Conservation (phyloP, 2,113 vertebrate species). For the Labeo rohita region DNA sequence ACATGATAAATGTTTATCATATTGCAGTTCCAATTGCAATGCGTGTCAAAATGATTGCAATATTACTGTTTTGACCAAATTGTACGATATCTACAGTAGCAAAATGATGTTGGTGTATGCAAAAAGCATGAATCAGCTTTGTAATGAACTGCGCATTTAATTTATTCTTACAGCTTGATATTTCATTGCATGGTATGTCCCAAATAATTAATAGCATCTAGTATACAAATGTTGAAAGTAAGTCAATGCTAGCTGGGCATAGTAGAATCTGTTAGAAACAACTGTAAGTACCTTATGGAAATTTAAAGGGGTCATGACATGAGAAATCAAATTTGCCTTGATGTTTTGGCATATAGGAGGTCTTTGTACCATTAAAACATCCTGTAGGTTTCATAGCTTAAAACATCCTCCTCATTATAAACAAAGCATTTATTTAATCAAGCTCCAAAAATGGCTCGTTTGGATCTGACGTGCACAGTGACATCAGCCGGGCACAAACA, state of each 20-base stretch:
- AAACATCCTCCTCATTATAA: too few relatives aligned
- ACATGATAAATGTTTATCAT: neutral
- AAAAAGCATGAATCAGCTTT: neutral
- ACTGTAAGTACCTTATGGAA: conserved; percentile 36
- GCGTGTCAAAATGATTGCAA: neutral
- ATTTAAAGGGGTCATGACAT: neutral
- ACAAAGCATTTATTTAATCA: too few relatives aligned
- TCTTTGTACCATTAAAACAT: too few relatives aligned
- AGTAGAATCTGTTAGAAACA: conserved; percentile 2
- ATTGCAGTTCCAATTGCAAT: neutral
- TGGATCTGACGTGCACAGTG: too few relatives aligned
- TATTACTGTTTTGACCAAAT: neutral
- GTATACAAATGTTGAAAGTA: conserved; percentile 46
- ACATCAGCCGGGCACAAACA: too few relatives aligned
- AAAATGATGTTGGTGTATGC: neutral
- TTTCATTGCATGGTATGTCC: neutral
- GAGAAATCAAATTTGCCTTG: too few relatives aligned
- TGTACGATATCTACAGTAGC: neutral
- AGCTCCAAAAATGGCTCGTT: too few relatives aligned
- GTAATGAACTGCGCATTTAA: neutral
- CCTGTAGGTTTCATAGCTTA: too few relatives aligned
- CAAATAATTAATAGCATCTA: neutral
- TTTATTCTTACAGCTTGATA: neutral
- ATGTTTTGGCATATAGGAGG: too few relatives aligned
- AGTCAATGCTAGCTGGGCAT: conserved; percentile 23